Evolutionary conservation across 2,888 invertebrate genomes (phyloP), one percentile per base, ranked within the genome.

Genomic region (Stenchaetothrips biformis): DNA sequence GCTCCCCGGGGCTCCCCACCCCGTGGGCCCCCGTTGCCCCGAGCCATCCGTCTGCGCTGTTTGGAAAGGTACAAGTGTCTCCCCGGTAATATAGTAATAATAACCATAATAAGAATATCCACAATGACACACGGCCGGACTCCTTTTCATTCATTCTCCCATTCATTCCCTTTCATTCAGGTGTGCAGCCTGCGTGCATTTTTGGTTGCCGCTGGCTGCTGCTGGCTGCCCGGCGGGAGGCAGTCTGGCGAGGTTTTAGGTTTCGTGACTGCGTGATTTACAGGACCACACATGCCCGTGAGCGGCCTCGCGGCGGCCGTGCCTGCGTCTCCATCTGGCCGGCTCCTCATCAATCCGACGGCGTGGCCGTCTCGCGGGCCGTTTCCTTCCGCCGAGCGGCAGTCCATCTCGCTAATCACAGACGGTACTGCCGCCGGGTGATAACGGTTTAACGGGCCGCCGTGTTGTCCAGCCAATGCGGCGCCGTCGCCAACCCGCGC

Each of bases 31-130:
- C 37, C 37, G 37, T 4, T 37, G 37, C 37, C 37, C 37, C 37
- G 37, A 37, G 37, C 37, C 59, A 59, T 59, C 18, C 59, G 59
- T 59, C 59, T 59, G 67, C 67, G 25, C 21, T 74, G 25, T 74
- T 74, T 74, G 21, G 67, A 74, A 74, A 74, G 25, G 67, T 74
- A 74, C 67, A 74, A 74, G 67, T 74, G 67, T 74, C 67, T 74
- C 67, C 67, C 21, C 25, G 67, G 67, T 74, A 74, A 74, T 74
- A 74, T 74, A 74, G 67, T 74, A 74, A 74, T 74, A 74, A 74
- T 74, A 74, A 74, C 67, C 67, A 74, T 74, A 74, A 74, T 74
- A 74, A 74, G 67, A 74, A 74, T 74, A 74, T 74, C 67, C 67
- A 74, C 67, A 74, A 74, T 74, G 67, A 74, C 67, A 21, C 53